A percentile compares a stretch with the other conserved stretches of the same genome.
These are phyloP conservation scores for Lordiphosa collinella DNA, from an alignment of 1,140 invertebrate genomes.

Conservation along the genomic window DNA sequence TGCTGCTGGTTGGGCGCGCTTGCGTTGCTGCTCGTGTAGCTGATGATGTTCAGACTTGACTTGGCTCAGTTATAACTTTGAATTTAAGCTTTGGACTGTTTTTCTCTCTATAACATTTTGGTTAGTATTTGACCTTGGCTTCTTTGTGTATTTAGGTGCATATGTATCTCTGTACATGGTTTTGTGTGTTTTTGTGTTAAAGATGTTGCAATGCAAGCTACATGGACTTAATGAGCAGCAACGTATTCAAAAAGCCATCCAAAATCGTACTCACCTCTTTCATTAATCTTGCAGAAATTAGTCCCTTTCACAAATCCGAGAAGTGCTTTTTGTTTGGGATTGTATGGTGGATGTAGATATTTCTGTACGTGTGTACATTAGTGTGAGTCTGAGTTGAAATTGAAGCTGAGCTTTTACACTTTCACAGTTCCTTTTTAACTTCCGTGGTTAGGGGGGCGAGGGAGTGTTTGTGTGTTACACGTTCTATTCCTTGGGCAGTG, in stretches of 20 bases:
- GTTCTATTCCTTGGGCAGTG: conserved; percentile 50
- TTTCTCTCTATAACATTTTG: conserved; percentile 67
- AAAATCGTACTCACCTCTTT: conserved; percentile 50
- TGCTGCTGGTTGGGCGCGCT: conserved; percentile 33
- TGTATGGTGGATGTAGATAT: not conserved
- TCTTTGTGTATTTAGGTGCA: conserved; percentile 49
- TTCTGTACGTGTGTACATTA: not conserved
- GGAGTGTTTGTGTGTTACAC: conserved; percentile 16
- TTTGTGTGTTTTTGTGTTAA: conserved; percentile 10
- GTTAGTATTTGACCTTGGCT: conserved; percentile 61
- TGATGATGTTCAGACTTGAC: conserved; percentile 56
- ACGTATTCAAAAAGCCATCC: not conserved
- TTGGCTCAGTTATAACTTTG: conserved; percentile 45
- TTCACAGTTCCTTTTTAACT: conserved; percentile 16
- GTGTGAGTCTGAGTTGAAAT: conserved; percentile 9
- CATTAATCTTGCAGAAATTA: conserved; percentile 54
- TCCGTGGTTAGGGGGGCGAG: not conserved
- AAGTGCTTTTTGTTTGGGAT: conserved; percentile 20
- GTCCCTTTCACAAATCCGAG: conserved; percentile 46
- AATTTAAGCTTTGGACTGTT: conserved; percentile 50
- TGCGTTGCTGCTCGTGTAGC: conserved; percentile 37
- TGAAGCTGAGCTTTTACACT: conserved; percentile 15
- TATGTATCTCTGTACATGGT: conserved; percentile 31
- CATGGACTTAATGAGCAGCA: not conserved
- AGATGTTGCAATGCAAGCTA: conserved; percentile 31